A percentile compares a stretch with the other conserved stretches of the same genome.
phyloP scores from a whole-genome alignment of 2,888 invertebrate species.

The Herminia tarsipennalis region DNA sequence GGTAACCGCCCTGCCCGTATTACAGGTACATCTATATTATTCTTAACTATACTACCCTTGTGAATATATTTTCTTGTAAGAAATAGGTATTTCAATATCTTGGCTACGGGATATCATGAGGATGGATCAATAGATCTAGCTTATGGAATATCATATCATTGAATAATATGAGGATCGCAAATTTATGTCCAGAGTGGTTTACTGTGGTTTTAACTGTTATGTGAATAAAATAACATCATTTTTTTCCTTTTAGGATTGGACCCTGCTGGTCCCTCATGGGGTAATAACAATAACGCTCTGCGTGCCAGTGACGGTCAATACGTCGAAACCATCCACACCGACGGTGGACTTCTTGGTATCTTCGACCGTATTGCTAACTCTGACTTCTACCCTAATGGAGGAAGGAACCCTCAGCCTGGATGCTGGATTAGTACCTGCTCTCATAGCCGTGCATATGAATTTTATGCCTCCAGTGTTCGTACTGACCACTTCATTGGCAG shows the following conservation, averaged over 20 bases:
- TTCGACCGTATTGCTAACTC: slow-evolving; percentile 57
- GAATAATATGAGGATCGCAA: too few relatives aligned
- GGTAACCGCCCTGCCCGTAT: slow-evolving; percentile 55
- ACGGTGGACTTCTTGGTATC: slow-evolving; percentile 67
- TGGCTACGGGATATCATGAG: too few relatives aligned
- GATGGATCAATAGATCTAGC: too few relatives aligned
- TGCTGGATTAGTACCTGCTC: slow-evolving; percentile 65
- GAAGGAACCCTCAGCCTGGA: slow-evolving; percentile 68
- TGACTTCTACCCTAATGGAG: slow-evolving; percentile 77
- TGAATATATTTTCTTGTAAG: too few relatives aligned
- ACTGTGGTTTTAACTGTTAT: too few relatives aligned
- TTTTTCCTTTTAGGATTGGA: slow-evolving; percentile 58
- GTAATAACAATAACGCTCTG: slow-evolving; percentile 56
- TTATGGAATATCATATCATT: too few relatives aligned
- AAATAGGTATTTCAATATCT: too few relatives aligned
- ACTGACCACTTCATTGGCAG: slow-evolving; percentile 59
- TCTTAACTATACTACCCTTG: too few relatives aligned
- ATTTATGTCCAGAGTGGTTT: too few relatives aligned
- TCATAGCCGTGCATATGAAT: slow-evolving; percentile 59
- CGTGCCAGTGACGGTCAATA: slow-evolving; percentile 55
- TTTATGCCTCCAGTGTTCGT: slow-evolving; percentile 64
- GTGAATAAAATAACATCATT: background rate
- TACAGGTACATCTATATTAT: slow-evolving; percentile 66
- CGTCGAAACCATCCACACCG: slow-evolving; percentile 74
- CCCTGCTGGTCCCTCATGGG: slow-evolving; percentile 70